phyloP scores from a whole-genome alignment of 2,888 invertebrate species.

The Conistra vaccinii region DNA sequence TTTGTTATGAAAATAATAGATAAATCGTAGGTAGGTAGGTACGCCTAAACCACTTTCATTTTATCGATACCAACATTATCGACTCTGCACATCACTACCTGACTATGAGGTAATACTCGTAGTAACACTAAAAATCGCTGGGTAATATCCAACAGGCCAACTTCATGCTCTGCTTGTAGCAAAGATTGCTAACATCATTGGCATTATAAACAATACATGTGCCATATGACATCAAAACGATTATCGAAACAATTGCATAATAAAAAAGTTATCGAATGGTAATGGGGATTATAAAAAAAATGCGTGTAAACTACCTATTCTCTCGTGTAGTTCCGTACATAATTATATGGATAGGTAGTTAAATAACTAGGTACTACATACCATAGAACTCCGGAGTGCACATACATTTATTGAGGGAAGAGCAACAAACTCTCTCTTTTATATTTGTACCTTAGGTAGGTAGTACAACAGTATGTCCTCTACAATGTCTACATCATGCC shows the following conservation, averaged over 20 bases:
- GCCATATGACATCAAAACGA: background rate
- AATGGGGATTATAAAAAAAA: background rate
- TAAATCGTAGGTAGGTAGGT: background rate
- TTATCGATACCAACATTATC: constrained; percentile 55
- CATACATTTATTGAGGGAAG: background rate
- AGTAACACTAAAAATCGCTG: constrained; percentile 59
- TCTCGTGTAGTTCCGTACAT: background rate
- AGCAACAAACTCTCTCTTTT: constrained; percentile 44
- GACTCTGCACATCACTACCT: constrained; percentile 57
- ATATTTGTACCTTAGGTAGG: constrained; percentile 10
- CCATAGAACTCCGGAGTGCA: background rate
- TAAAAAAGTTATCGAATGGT: constrained; percentile 12
- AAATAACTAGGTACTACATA: background rate
- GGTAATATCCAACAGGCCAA: constrained; percentile 69
- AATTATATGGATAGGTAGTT: background rate
- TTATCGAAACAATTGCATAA: constrained; percentile 31
- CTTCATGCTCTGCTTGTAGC: constrained; percentile 71
- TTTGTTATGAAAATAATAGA: background rate
- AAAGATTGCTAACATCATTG: constrained; percentile 48
- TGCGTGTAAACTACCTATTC: background rate
- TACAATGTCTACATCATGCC: too few relatives aligned
- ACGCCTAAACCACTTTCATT: background rate
- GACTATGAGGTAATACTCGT: constrained; percentile 73
- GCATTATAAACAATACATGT: constrained; percentile 32
- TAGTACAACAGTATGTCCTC: too few relatives aligned